A percentile compares a stretch with the other conserved stretches of the same genome.
Evolutionary conservation across 92 coral and sea anemone species (phyloP).

Genomic region (Pocillopora grandis): DNA sequence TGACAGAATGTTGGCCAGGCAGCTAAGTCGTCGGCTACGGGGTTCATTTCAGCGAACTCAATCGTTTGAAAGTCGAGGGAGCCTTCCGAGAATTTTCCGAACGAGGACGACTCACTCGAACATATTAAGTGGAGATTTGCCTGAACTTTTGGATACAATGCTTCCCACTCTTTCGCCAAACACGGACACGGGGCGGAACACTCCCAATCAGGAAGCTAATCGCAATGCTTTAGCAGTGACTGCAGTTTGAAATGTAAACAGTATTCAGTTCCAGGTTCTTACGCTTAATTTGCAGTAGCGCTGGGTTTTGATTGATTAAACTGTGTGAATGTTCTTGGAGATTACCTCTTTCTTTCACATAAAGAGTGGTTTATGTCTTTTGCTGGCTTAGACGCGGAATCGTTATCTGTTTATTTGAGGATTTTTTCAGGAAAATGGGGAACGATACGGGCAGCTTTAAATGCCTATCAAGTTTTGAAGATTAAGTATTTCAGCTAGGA

Average conservation of each 20-base stretch:
- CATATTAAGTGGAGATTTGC: neutral
- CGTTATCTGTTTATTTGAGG: too few species aligned
- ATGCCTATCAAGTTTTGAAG: too few species aligned
- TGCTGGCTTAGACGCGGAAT: too few species aligned
- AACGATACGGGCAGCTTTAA: too few species aligned
- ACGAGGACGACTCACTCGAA: constrained; percentile 20
- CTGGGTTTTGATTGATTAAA: too few species aligned
- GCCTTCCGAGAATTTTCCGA: constrained; percentile 19
- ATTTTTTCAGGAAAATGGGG: too few species aligned
- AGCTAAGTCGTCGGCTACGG: constrained; percentile 41
- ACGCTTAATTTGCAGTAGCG: too few species aligned
- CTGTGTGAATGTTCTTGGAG: too few species aligned
- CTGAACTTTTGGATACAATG: constrained; percentile 10
- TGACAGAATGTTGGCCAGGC: constrained; percentile 59
- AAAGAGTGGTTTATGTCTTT: too few species aligned
- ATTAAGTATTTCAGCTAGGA: too few species aligned
- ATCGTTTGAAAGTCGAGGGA: constrained; percentile 26
- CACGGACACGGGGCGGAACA: constrained; percentile 3
- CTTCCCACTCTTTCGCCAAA: neutral
- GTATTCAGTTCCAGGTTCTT: neutral
- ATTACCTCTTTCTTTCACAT: too few species aligned
- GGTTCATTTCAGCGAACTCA: constrained; percentile 31
- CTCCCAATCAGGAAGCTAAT: constrained; percentile 5
- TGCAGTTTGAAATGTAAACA: constrained; percentile 10
- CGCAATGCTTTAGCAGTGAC: constrained; percentile 18